Percentiles rank a stretch among this genome's conserved stretches.
Evolutionary conservation across 2,797 vertebrate genomes (phyloP).

Genomic region (Eurystomus glaucurus): DNA sequence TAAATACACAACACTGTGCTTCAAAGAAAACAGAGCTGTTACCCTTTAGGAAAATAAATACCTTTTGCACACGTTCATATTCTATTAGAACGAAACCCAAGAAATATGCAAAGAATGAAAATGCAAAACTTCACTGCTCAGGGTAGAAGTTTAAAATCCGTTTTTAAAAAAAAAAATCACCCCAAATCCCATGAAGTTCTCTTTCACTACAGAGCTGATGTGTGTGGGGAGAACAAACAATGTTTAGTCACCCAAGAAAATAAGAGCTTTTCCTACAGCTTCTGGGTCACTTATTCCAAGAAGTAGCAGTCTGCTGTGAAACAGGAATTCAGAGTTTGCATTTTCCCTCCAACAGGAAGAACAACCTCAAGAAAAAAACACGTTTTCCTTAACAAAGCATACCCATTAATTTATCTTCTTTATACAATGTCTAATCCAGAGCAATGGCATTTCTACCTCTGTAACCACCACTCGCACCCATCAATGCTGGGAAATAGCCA

Average conservation of each 20-base stretch:
- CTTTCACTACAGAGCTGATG: neutral
- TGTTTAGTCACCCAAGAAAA: neutral
- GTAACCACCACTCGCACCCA: neutral
- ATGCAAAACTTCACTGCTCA: neutral
- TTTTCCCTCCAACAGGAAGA: neutral
- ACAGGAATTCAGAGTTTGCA: neutral
- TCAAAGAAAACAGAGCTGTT: neutral
- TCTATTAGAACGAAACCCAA: slow-evolving; percentile 19
- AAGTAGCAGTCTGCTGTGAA: neutral
- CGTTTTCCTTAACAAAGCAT: neutral
- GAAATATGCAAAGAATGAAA: slow-evolving; percentile 21
- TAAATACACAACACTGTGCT: neutral
- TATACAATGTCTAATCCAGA: neutral
- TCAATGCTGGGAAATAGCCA: neutral
- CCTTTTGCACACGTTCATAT: neutral
- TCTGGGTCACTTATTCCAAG: neutral
- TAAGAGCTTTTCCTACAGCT: neutral
- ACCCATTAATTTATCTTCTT: neutral
- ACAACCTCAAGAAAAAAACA: neutral
- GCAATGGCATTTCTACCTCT: neutral
- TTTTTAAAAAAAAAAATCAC: neutral
- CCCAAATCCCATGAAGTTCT: neutral
- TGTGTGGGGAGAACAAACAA: neutral
- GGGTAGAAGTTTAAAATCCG: neutral
- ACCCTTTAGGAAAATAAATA: neutral